Conservation (phyloP, 2,113 vertebrate genomes). For the Urocitellus parryii region DNA sequence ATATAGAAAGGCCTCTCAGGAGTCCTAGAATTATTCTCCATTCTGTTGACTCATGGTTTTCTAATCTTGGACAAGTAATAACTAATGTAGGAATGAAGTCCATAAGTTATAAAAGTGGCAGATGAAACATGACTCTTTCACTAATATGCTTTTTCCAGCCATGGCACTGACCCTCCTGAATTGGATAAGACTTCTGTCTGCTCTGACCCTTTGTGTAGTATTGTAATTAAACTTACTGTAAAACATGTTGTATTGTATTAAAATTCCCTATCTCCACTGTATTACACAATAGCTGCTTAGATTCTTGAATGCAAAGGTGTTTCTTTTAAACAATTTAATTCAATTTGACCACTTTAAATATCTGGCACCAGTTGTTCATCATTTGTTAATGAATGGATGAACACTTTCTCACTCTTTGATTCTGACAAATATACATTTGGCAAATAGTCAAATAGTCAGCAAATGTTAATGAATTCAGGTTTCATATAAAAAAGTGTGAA, state of each 20-base stretch:
- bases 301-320: background rate
- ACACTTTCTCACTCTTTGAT: background rate
- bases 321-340: background rate
- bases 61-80: background rate
- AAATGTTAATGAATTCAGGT: background rate
- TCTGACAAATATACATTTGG: conserved; percentile 5
- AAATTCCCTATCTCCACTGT: background rate
- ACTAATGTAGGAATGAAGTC: background rate
- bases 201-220: background rate
- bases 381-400: background rate
- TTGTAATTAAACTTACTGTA: background rate
- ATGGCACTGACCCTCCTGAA: background rate
- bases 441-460: conserved; percentile 30
- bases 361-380: background rate
- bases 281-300: background rate
- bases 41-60: background rate
- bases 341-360: background rate
- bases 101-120: background rate
- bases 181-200: background rate
- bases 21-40: background rate
- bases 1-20: background rate
- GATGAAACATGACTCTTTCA: background rate
- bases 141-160: background rate
- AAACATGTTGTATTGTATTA: background rate
- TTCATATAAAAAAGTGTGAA: background rate